Evolutionary conservation across 2,888 invertebrate genomes (phyloP).

Genomic region (Criorhina ranunculi): DNA sequence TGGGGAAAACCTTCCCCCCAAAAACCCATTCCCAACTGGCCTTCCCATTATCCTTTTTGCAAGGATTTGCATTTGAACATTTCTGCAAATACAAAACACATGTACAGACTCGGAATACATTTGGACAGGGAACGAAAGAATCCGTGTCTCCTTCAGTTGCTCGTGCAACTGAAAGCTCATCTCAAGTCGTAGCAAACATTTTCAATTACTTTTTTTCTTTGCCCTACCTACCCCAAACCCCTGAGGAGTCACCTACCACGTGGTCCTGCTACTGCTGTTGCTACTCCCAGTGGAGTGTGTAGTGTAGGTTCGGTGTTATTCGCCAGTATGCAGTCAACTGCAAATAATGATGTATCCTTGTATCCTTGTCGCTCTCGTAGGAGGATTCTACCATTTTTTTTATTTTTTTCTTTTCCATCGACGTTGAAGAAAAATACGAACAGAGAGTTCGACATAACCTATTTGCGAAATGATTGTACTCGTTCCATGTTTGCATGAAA

Average conservation of each 20-base stretch:
- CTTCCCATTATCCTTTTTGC: slow-evolving; percentile 31
- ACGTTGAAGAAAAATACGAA: slow-evolving; percentile 36
- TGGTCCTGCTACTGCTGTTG: background rate
- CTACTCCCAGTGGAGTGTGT: slow-evolving; percentile 9
- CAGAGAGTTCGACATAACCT: slow-evolving; percentile 70
- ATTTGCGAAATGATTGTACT: slow-evolving; percentile 76
- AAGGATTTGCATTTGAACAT: slow-evolving; percentile 42
- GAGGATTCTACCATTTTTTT: slow-evolving; percentile 66
- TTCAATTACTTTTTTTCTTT: slow-evolving; percentile 75
- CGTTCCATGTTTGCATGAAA: slow-evolving; percentile 52
- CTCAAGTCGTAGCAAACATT: slow-evolving; percentile 72
- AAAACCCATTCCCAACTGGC: background rate
- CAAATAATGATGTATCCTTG: slow-evolving; percentile 74
- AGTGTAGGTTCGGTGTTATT: slow-evolving; percentile 56
- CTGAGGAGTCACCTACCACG: slow-evolving; percentile 14
- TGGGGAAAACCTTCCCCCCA: slow-evolving; percentile 23
- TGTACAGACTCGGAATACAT: slow-evolving; percentile 24
- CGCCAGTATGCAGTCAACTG: slow-evolving; percentile 72
- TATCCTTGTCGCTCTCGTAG: slow-evolving; percentile 54
- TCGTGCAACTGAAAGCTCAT: slow-evolving; percentile 73
- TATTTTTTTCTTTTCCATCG: slow-evolving; percentile 32
- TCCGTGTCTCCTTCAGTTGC: slow-evolving; percentile 55
- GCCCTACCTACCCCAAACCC: slow-evolving; percentile 1
- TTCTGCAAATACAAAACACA: slow-evolving; percentile 57
- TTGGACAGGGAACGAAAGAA: slow-evolving; percentile 42